Base-by-base conservation (phyloP, 2,888 invertebrate species). In the Junonia oenone region DNA sequence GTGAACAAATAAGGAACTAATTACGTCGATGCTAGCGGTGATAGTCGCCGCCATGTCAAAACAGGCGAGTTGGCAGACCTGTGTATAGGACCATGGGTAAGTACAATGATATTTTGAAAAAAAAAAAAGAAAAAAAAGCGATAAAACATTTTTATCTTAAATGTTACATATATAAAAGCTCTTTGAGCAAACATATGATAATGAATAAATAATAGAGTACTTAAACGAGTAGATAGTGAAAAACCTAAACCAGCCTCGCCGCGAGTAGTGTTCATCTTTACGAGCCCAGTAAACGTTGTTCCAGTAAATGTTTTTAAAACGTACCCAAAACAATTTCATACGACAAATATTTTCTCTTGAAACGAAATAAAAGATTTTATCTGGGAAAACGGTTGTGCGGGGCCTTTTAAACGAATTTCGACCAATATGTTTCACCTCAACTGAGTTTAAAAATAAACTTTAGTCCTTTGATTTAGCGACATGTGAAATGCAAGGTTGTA, bases 311-410 rank as follows among this genome's bases (percentile, higher is more conserved):
- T 55, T 62, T 62, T 62, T 60, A 58, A 58, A 62, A 62, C 60
- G 55, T 38, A 53, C 53, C 53, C 51, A 57, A 62, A 62, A 62
- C 56, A 62, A 61, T 60, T 56, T 56, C 51, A 62, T 54, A 56
- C 54, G 58, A 59, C 61, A 66, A 67, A 67, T 59, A 66, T 69
- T 68, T 65, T 60, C 63, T 63, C 65, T 63, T 66, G 53, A 47
- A 53, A 40, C 47, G 67, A 72, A 73, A 67, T 68, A 56, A 71
- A 71, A 73, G 66, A 73, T 73, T 74, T 68, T 75, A 75, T 78
- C 72, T 68, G 54, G 58, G 62, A 66, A 69, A 71, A 68, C 62
- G 71, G 66, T 74, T 67, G 68, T 71, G 66, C 64, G 65, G 56
- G 68, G 69, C 72, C 76, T 80, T 72, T 76, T 76, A 77, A 81